Percentiles rank a stretch among this genome's conserved stretches.
Evolutionary conservation across 2,888 invertebrate genomes (phyloP).

Genomic region (Bembecia ichneumoniformis): DNA sequence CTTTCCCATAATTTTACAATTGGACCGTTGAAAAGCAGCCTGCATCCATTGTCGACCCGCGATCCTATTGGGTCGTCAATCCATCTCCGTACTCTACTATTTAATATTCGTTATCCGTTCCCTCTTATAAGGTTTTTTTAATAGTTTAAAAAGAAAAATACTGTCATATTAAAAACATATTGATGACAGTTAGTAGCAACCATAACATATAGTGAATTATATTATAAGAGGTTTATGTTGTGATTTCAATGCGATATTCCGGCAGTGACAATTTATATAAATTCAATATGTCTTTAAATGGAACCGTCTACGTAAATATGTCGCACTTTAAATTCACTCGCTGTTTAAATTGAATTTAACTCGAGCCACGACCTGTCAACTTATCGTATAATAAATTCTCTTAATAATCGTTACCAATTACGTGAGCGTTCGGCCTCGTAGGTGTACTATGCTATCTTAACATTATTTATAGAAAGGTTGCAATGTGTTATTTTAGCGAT

Average conservation of each 20-base stretch:
- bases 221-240: too few species aligned
- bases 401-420: slow-evolving; percentile 65
- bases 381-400: slow-evolving; percentile 60
- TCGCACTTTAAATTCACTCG: slow-evolving; percentile 38
- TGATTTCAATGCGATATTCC: neutral
- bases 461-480: slow-evolving; percentile 38
- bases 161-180: too few species aligned
- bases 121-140: too few species aligned
- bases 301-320: slow-evolving; percentile 40
- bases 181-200: too few species aligned
- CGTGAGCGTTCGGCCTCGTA: slow-evolving; percentile 55
- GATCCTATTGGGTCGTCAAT: too few species aligned
- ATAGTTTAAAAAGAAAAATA: too few species aligned
- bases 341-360: slow-evolving; percentile 40
- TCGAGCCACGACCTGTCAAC: slow-evolving; percentile 49
- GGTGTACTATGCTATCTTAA: slow-evolving; percentile 19
- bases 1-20: too few species aligned
- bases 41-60: too few species aligned
- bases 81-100: too few species aligned
- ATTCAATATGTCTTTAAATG: slow-evolving; percentile 16
- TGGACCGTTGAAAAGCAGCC: too few species aligned
- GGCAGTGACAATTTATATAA: slow-evolving; percentile 16
- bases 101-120: too few species aligned
- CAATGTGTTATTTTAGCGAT: slow-evolving; percentile 28
- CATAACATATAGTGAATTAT: too few species aligned